Conservation (phyloP, 2,113 vertebrate genomes). For the Actenoides hombroni region DNA sequence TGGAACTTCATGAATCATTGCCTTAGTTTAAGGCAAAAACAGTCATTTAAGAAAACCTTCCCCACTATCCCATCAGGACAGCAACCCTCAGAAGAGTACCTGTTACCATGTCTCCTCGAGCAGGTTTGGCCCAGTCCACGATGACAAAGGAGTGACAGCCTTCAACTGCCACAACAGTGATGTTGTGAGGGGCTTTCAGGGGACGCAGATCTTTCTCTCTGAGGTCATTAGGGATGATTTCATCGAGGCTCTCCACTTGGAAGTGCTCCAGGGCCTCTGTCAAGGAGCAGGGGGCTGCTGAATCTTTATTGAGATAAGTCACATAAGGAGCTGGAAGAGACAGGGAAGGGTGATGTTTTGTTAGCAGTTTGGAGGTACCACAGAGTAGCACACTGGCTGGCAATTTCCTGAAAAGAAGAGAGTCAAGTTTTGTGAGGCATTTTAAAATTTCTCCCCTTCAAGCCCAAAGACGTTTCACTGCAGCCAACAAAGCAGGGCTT, state of each 20-base stretch:
- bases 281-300: slow-evolving; percentile 89
- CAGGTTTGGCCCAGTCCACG: slow-evolving; percentile 90
- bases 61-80: neutral
- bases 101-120: slow-evolving; percentile 90
- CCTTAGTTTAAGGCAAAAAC: neutral
- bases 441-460: neutral
- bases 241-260: slow-evolving; percentile 89
- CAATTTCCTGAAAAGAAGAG: neutral
- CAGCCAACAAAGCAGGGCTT: neutral
- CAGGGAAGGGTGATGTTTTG: neutral
- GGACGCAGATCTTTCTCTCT: slow-evolving; percentile 70
- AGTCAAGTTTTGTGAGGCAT: neutral
- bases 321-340: slow-evolving; percentile 89
- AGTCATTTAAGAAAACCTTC: neutral
- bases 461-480: neutral
- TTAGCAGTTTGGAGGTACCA: neutral
- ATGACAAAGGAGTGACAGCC: slow-evolving; percentile 98
- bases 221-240: slow-evolving; percentile 85
- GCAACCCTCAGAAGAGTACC: slow-evolving; percentile 68
- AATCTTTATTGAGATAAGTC: slow-evolving; percentile 93
- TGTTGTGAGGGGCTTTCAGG: slow-evolving; percentile 86
- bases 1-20: neutral
- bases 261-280: slow-evolving; percentile 96
- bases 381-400: neutral
- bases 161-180: slow-evolving; percentile 95